phyloP scores from a whole-genome alignment of 2,797 vertebrate genomes.

The Chaunax sp. region DNA sequence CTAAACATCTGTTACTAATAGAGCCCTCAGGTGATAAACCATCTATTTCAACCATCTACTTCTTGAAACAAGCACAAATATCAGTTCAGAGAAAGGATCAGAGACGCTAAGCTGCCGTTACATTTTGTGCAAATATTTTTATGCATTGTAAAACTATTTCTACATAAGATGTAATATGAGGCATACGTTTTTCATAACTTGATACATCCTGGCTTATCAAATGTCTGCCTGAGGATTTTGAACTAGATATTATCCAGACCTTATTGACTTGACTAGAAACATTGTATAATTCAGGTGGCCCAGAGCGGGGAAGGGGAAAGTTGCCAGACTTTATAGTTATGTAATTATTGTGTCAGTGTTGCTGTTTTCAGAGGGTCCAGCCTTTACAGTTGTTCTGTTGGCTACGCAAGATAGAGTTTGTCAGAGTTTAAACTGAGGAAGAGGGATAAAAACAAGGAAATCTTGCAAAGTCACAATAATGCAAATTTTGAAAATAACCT shows the following conservation, averaged over 20 bases:
- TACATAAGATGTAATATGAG: background rate
- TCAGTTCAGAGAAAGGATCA: background rate
- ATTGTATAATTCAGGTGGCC: background rate
- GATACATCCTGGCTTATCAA: conserved; percentile 10
- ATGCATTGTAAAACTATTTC: background rate
- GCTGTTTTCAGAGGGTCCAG: background rate
- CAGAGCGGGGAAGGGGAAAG: background rate
- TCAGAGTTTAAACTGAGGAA: background rate
- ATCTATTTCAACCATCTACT: background rate
- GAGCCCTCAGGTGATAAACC: background rate
- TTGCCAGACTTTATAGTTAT: too few relatives aligned
- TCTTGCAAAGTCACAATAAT: too few relatives aligned
- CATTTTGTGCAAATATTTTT: conserved; percentile 1
- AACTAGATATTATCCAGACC: conserved; percentile 8
- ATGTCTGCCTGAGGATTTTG: conserved; percentile 9
- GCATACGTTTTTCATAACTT: background rate
- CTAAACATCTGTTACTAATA: background rate
- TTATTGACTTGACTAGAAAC: conserved; percentile 1
- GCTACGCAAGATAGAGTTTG: background rate
- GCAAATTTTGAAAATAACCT: too few relatives aligned
- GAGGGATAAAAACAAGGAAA: background rate
- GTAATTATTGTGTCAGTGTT: background rate
- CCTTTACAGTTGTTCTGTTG: background rate
- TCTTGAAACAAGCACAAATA: background rate
- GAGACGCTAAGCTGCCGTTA: background rate